Evolutionary conservation across 1,140 invertebrate species (phyloP).

Genomic region (Oscheius sp.): DNA sequence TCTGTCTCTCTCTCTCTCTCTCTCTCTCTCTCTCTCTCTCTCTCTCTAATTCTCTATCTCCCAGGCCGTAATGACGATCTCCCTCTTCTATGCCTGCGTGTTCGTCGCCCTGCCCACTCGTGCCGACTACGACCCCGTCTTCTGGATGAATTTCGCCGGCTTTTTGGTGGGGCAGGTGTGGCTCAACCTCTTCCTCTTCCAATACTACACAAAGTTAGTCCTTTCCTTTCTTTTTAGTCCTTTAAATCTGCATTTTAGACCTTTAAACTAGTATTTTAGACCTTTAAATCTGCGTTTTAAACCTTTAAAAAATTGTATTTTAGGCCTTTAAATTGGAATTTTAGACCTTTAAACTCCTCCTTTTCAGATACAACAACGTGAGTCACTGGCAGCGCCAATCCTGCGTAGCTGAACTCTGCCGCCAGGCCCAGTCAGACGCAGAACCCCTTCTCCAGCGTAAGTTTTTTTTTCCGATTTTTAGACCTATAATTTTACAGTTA

Average conservation of each 20-base stretch:
- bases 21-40: no score
- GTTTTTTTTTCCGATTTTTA: no score
- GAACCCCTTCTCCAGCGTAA: background rate
- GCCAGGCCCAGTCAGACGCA: conserved; percentile 10
- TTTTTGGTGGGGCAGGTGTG: background rate
- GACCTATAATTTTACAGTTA: no score
- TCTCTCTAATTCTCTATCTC: background rate
- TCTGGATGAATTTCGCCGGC: background rate
- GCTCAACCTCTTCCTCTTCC: conserved; percentile 18
- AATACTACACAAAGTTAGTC: conserved; percentile 15
- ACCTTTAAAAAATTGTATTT: no score
- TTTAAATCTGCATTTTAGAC: no score
- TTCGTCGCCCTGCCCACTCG: background rate
- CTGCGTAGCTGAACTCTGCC: conserved; percentile 29
- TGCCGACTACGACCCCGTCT: background rate
- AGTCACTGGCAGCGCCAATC: conserved; percentile 36
- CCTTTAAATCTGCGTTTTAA: no score
- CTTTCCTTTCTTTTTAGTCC: conserved; percentile 15
- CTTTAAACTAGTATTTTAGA: no score
- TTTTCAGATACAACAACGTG: conserved; percentile 29
- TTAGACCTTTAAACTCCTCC: no score
- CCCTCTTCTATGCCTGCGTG: background rate
- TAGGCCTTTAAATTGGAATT: no score
- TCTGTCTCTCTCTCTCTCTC: no score
- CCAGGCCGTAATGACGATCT: background rate